Evolutionary conservation across 2,113 vertebrate species (phyloP), one percentile per base, ranked within the genome.

Genomic region (Ifrita kowaldi): DNA sequence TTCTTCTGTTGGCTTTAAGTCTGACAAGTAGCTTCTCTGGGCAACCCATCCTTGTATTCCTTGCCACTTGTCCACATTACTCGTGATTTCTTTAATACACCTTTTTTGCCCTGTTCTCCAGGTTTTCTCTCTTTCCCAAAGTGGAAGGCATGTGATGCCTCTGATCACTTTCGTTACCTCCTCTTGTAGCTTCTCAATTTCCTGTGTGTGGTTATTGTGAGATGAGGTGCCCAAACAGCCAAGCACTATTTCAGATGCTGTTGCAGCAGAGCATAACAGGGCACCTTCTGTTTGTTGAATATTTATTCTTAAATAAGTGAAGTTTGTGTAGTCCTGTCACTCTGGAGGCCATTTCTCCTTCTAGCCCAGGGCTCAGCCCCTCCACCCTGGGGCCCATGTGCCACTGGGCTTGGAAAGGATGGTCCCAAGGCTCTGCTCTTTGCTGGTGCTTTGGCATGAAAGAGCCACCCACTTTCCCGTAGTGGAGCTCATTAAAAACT

Each of bases 401-500:
- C 44, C 49, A 16, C 53, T 52, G 24, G 52, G 46, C 42, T 74
- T 55, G 5, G 6, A 42, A 89, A 81, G 56, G 37, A 57, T 1
- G 2, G 13, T 74, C 42, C 33, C 26, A 39, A 57, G 52, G 68
- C 0, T 0, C 57, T 0, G 2, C 24, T 71, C 0, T 69, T 76
- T 62, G 16, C 47, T 42, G 24, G 8, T 19, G 2, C 3, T 53
- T 88, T 60, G 56, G 22, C 27, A 23, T 24, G 24, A 67, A 78
- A 80, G 27, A 78, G 20, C 22, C 39, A 74, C 35, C 10, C 24
- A 15, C 19, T 52, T 87, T 63, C 13, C 35, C 0, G 0, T 28
- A n/a, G 60, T n/a, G 37, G 32, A 84, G n/a, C 27, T 59, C 13
- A 4, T 74, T 49, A 89, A 87, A 86, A 87, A 28, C 12, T n/a